Evolutionary conservation across 2,113 vertebrate genomes (phyloP), one percentile per base, ranked within the genome.

Genomic region (Thymallus thymallus): DNA sequence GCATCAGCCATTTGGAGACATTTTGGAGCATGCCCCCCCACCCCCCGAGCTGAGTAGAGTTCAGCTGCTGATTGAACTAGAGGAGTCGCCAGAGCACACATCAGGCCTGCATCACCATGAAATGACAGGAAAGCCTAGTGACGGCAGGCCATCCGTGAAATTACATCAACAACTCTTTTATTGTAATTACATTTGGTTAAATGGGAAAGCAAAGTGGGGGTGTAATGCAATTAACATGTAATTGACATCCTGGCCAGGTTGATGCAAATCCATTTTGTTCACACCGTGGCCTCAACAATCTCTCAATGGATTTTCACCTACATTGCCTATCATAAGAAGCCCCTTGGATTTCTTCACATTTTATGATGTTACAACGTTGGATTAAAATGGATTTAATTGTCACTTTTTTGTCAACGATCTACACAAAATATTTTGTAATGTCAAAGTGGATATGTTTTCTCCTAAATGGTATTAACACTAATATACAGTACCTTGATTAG

Each of bases 141-240:
- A 89, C 85, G 80, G 80, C 62, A 82, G 83, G 10, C 86, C 91
- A 90, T 80, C 84, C 89, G 88, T 92, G 91, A 93, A 93, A 93
- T 92, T 88, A 86, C 90, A 91, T 88, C 90, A 91, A 89, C 85
- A 89, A 86, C 86, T 86, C 85, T 78, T 82, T 80, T 80, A 83
- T 87, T 89, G 86, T 91, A 93, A 91, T 91, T 91, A 90, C 83
- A 91, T 87, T 90, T 88, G 80, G 86, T 86, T 89, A 86, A 89
- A 91, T 86, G 81, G 81, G 84, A 87, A 90, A 81, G 90, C 88
- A 92, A 89, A 79, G 79, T 84, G 89, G 87, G 87, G 87, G 88
- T 82, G 89, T 90, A 87, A 91, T 87, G 85, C 84, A 89, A 91
- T 93, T 91, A 92, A 84, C 79, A 80, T 68, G 79, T 86, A 88